These are phyloP conservation scores for Hypsopygia costalis DNA, from an alignment of 2,888 invertebrate species.

Conservation along the genomic window DNA sequence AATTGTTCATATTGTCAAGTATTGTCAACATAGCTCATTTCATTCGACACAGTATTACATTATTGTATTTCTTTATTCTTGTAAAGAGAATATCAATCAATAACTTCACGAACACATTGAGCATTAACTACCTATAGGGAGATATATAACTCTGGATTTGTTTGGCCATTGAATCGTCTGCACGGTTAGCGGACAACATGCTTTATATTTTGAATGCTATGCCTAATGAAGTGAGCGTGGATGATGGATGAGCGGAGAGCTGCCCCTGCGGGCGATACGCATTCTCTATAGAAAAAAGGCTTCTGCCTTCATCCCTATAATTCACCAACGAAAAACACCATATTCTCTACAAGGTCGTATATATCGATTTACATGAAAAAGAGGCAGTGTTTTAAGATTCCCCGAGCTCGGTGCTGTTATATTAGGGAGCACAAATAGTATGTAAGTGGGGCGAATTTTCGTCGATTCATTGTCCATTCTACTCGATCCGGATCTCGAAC, in stretches of 20 bases:
- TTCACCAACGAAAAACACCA: constrained; percentile 26
- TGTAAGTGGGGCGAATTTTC: constrained; percentile 56
- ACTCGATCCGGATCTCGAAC: constrained; percentile 37
- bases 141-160: constrained; percentile 24
- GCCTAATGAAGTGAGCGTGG: constrained; percentile 71
- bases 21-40: too few relatives aligned
- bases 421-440: constrained; percentile 37
- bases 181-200: constrained; percentile 48
- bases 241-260: constrained; percentile 63
- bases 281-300: constrained; percentile 40
- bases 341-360: constrained; percentile 23
- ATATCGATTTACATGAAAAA: constrained; percentile 23
- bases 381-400: constrained; percentile 18
- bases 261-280: constrained; percentile 38
- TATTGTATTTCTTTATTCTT: too few relatives aligned
- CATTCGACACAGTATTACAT: too few relatives aligned
- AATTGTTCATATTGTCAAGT: too few relatives aligned
- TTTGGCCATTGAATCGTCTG: constrained; percentile 20
- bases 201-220: constrained; percentile 52
- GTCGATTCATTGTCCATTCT: constrained; percentile 59
- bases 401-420: constrained; percentile 17
- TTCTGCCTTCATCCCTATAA: constrained; percentile 28
- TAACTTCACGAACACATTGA: too few relatives aligned
- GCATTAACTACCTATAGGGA: too few relatives aligned
- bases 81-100: too few relatives aligned